Conservation (phyloP, 2,888 invertebrate species). For the Aphrophora alni region DNA sequence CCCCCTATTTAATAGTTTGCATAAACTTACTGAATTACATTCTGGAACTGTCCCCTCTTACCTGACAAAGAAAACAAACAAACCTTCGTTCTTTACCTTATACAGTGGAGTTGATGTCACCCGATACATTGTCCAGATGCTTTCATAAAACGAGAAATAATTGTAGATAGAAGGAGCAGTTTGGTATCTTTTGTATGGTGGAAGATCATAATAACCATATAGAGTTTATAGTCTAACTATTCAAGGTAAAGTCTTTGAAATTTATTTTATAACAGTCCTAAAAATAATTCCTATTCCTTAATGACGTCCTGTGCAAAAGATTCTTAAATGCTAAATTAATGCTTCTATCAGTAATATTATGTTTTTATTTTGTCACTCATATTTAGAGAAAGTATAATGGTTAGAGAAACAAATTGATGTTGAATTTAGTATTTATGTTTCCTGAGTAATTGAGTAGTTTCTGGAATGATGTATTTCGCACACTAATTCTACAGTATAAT, state of each 20-base stretch:
- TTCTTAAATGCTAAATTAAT: too few species aligned
- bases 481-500: too few species aligned
- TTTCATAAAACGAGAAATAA: background rate
- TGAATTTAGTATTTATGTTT: too few species aligned
- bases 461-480: too few species aligned
- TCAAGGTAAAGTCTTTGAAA: background rate
- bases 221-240: background rate
- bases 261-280: background rate
- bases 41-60: background rate
- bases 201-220: background rate
- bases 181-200: background rate
- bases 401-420: too few species aligned
- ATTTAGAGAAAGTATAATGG: too few species aligned
- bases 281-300: background rate
- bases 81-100: background rate
- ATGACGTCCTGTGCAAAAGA: too few species aligned
- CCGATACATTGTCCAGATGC: background rate
- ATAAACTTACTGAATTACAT: background rate
- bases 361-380: too few species aligned
- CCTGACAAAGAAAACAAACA: background rate
- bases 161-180: background rate
- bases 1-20: background rate
- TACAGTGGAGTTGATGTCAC: background rate
- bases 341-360: too few species aligned
- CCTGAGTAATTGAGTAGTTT: too few species aligned